Percentiles rank a stretch among this genome's conserved stretches.
Conservation (phyloP, 2,113 vertebrate genomes). For the Balaenoptera acutorostrata region DNA sequence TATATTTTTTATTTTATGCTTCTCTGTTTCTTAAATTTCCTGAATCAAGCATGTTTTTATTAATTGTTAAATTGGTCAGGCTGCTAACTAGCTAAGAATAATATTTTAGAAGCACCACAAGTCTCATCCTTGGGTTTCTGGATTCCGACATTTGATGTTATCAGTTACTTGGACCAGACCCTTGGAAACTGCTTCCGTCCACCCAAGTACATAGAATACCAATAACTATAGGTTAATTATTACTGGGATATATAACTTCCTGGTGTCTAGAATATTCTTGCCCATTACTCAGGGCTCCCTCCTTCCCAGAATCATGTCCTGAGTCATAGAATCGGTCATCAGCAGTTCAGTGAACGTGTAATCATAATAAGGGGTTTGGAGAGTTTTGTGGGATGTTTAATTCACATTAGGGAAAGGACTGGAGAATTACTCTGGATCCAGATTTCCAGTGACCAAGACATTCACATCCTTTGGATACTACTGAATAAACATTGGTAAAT, state of each 20-base stretch:
- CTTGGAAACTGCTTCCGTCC: not conserved
- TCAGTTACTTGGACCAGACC: not conserved
- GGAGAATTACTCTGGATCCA: not conserved
- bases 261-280: not conserved
- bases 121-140: not conserved
- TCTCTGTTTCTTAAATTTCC: not conserved
- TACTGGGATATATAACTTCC: not conserved
- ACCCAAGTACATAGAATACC: not conserved
- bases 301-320: not conserved
- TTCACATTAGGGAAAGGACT: not conserved
- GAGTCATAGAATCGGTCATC: not conserved
- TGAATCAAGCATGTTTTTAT: not conserved
- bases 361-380: not conserved
- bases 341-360: not conserved
- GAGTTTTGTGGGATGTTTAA: not conserved
- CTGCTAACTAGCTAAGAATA: not conserved
- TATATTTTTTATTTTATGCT: not conserved
- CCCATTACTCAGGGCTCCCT: not conserved
- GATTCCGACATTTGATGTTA: not conserved
- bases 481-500: not conserved
- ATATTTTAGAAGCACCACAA: not conserved
- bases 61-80: not conserved
- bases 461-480: not conserved
- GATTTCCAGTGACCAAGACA: not conserved
- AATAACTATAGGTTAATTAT: not conserved